Evolutionary conservation across 2,113 vertebrate genomes (phyloP), one percentile per base, ranked within the genome.

Genomic region (Dasypus novemcinctus): DNA sequence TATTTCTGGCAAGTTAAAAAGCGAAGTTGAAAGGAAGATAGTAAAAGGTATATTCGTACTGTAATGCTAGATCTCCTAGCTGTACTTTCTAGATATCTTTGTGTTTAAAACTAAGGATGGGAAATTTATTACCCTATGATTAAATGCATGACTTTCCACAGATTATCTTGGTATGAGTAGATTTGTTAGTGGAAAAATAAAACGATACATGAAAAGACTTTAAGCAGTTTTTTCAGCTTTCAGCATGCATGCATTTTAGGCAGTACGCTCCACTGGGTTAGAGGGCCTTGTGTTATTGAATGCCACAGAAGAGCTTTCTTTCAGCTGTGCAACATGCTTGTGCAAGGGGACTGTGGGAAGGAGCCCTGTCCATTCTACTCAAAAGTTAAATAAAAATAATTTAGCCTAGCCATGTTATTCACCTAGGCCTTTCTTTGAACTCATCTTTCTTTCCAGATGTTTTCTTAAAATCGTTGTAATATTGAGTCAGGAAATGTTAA

Each of bases 311-410:
- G 38, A 41, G 63, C 23, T 75, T 74, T 82, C 94, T 90, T 96
- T 93, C 52, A 75, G 4, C 61, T 93, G 80, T 88, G 82, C 31
- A 6, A 64, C 76, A 76, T 89, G 86, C 33, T 74, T 76, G 79
- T 94, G 64, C 46, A 91, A 83, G 90, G 92, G 69, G 38, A 95
- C 88, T 71, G 15, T n/a, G 87, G 83, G 87, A 96, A 87, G 66
- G 96, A 72, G 96, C 90, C 85, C 89, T 0, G 0, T 38, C 85
- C 96, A 64, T 66, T 43, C 89, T 91, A 64, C 81, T 98, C 97
- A 96, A 96, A 95, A 93, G 86, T 71, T 83, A 96, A 78, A 87
- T 52, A 79, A 96, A 64, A 97, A 94, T 66, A 97, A 95, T 97
- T 95, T 54, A 46, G 5, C 68, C 38, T 68, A 63, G 63, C 61